Evolutionary conservation across 2,113 vertebrate species (phyloP), one percentile per base, ranked within the genome.

Genomic region (Leucosticte australis): DNA sequence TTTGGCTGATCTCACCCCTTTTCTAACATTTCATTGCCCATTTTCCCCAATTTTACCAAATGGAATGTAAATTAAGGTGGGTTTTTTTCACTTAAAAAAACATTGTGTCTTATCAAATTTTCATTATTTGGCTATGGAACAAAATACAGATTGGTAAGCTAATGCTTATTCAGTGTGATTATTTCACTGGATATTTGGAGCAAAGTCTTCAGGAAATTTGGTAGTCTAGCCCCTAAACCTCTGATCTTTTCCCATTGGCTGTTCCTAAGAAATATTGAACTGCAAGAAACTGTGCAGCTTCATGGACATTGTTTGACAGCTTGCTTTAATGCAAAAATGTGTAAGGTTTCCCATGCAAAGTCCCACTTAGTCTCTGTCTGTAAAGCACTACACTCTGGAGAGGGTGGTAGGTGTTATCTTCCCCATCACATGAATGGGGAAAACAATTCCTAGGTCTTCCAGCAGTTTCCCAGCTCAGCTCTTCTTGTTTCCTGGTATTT

Each of bases 21-120:
- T 89, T 96, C 91, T 96, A 96, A 94, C 39, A 84, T 96, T 96
- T 95, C 81, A 87, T 88, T 95, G 94, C 89, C 95, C 78, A 67
- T 95, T 97, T 97, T 83, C 93, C 68, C 95, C 92, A 87, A 83
- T 97, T 97, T 92, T 95, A 82, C 95, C 97, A 97, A 97, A 91
- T 98, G 95, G 96, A 97, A 97, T 97, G 89, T 97, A 97, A 97
- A 95, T 98, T 95, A 91, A 94, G 83, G 86, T 26, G 9, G 9
- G 0, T 5, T 60, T 57, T 47, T 64, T 81, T 52, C 7, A 18
- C 15, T 57, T 67, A 49, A 46, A 6, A 87, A 78, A 89, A 35
- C 41, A 92, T 89, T 41, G 9, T 83, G 83, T 95, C 90, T 97
- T 96, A 97, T 94, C 96, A 93, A 96, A 90, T 96, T 94, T 96